Base-by-base conservation (phyloP, 1,140 invertebrate species). In the Euborellia annulipes region DNA sequence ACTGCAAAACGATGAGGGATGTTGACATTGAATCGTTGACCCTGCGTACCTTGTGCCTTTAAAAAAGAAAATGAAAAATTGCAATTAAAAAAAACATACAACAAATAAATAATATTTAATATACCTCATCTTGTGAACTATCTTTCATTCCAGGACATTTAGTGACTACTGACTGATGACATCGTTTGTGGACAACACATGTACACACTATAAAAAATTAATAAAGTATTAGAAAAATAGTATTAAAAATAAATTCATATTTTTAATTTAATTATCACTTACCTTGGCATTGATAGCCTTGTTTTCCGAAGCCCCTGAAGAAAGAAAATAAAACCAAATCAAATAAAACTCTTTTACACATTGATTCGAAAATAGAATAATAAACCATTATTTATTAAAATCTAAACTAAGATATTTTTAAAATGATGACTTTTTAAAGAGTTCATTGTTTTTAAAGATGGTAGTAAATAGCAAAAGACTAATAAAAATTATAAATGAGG, bases 251-350 rank as follows among this genome's bases (percentile, higher is more conserved):
- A 32, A 32, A 32, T 32, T 32, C 30, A 32, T 32, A 8, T 32
- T 32, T n/a, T 32, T 8, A n/a, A 45, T 48, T 41, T 21, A 52
- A 27, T 27, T 27, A 27, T 27, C 11, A 68, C 71, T 75, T 79
- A 94, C 90, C 91, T 93, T 98, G 95, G 78, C 95, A 99, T 68
- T 98, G 95, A 77, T 99, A 99, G 63, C 94, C 95, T 78, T 98
- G 95, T 71, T 96, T 96, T 62, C 92, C 88, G 59, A 96, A 75
- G 65, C 93, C 93, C 90, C 86, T 91, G 77, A 76, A 82, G 71
- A 73, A 70, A 78, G 76, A 67, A 66, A 65, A 71, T 39, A 6
- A n/a, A n/a, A n/a, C n/a, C n/a, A n/a, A n/a, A n/a, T n/a, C n/a
- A n/a, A n/a, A n/a, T n/a, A n/a, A n/a, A n/a, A n/a, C n/a, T n/a